Evolutionary conservation across 1,140 invertebrate genomes (phyloP), one percentile per base, ranked within the genome.

Genomic region (Drosophila quadrilineata): DNA sequence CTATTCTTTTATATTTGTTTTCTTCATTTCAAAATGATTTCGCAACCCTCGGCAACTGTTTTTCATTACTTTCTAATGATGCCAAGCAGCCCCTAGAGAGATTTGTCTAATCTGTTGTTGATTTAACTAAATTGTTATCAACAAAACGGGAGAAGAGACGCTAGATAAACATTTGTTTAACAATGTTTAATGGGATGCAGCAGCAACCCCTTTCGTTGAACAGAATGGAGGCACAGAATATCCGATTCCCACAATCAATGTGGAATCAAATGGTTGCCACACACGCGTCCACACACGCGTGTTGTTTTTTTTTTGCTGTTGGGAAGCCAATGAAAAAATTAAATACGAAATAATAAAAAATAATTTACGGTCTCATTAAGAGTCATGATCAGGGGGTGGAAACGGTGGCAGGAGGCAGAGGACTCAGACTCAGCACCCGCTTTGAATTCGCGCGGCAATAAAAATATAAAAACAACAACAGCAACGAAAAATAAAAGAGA

Each of bases 331-430:
- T 85, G 79, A 85, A 84, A 84, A 79, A 71, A 85, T 85, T 85
- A 79, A 85, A 84, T 84, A 85, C 79, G 60, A 85, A 84, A 84
- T 85, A 84, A 84, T 74, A 84, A 84, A 84, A 84, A 84, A 84
- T 85, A 85, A 84, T 84, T 85, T 84, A 84, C 74, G 79, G 73
- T 58, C 79, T 84, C 79, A 84, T 84, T 84, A 85, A 75, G 73
- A 66, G 69, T 52, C 38, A 31, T 45, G 16, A 43, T 31, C n/a
- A 10, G 46, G 12, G 21, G 6, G 24, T 17, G 31, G 12, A 28
- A 26, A 28, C 14, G 19, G 26, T 41, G 24, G 56, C n/a, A n/a
- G 31, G 26, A 17, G 21, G 24, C 10, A 6, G 59, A 31, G 14
- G 24, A 40, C n/a, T n/a, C n/a, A n/a, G 49, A 19, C 3, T 6